Evolutionary conservation across 2,888 invertebrate genomes (phyloP), one percentile per base, ranked within the genome.

Genomic region (Dichetophora obliterata): DNA sequence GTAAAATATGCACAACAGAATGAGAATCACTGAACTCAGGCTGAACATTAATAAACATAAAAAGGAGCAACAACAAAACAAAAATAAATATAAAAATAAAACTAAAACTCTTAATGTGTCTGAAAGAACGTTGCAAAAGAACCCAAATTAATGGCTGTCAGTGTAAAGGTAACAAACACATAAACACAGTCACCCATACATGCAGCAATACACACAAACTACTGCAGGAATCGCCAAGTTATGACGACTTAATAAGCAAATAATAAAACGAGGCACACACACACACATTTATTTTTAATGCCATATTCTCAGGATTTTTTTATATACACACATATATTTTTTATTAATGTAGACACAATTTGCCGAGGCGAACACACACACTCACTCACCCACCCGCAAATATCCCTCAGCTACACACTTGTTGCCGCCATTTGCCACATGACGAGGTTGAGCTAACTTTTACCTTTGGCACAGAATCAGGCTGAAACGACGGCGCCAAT

Each of bases 171-270:
- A 65, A 37, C 37, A 19, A n/a, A 65, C 19, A 19, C 66, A 19
- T 43, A 22, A n/a, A 19, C 37, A 66, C 43, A n/a, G 8, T 1
- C 43, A 43, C 19, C 0, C 43, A 37, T 27, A 14, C 27, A 48
- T 16, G 2, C 27, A 68, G 5, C 50, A 24, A 68, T 37, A 68
- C 27, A 50, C 22, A 24, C 50, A 50, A 11, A 34, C n/a, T n/a
- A n/a, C n/a, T n/a, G n/a, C 43, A n/a, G 48, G 50, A 48, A 22
- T 48, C 19, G 48, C 27, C 24, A 48, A 68, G 50, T 68, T 68
- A 68, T 68, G 50, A 68, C 68, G 50, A 68, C 68, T 68, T 50
- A 68, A 68, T 68, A 68, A 68, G 68, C 68, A 68, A 68, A 50
- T 68, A 68, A 68, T 68, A 68, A 68, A 68, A 68, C 48, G 27